Conservation (phyloP, 2,888 invertebrate species). For the Scaptomyza parva region DNA sequence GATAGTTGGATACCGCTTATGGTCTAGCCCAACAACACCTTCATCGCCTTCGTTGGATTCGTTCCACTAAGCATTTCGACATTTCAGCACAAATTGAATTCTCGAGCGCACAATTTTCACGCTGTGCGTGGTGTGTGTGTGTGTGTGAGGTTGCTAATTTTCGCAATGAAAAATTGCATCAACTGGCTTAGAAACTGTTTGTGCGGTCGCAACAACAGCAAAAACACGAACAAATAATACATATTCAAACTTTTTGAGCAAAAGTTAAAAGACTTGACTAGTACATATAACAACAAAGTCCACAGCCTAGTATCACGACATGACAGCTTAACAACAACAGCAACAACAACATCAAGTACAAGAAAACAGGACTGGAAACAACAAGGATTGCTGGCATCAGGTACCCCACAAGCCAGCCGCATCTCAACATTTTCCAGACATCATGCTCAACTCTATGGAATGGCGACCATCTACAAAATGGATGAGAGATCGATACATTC, state of each 20-base stretch:
- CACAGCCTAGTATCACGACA: background rate
- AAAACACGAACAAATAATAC: slow-evolving; percentile 23
- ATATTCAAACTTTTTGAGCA: slow-evolving; percentile 24
- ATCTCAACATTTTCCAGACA: slow-evolving; percentile 25
- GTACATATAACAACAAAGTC: slow-evolving; percentile 1
- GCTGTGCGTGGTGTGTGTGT: slow-evolving; percentile 23
- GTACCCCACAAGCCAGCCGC: slow-evolving; percentile 41
- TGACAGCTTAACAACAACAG: too few relatives aligned
- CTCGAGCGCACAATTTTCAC: slow-evolving; percentile 64
- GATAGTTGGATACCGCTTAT: slow-evolving; percentile 21
- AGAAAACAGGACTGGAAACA: background rate
- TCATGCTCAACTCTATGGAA: slow-evolving; percentile 12
- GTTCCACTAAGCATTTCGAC: background rate
- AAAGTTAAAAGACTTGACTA: slow-evolving; percentile 12
- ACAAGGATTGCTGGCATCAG: slow-evolving; percentile 22
- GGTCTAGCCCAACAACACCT: background rate
- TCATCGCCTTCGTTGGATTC: too few relatives aligned
- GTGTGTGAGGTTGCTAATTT: slow-evolving; percentile 70
- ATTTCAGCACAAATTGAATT: slow-evolving; percentile 73
- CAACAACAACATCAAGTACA: background rate
- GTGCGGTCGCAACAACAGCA: slow-evolving; percentile 27
- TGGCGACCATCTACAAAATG: slow-evolving; percentile 1
- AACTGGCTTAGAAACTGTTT: slow-evolving; percentile 62
- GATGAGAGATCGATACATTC: slow-evolving; percentile 36
- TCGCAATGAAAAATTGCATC: slow-evolving; percentile 76